These are phyloP conservation scores for Chalcosyrphus nemorum DNA, from an alignment of 2,888 invertebrate species.

Conservation along the genomic window DNA sequence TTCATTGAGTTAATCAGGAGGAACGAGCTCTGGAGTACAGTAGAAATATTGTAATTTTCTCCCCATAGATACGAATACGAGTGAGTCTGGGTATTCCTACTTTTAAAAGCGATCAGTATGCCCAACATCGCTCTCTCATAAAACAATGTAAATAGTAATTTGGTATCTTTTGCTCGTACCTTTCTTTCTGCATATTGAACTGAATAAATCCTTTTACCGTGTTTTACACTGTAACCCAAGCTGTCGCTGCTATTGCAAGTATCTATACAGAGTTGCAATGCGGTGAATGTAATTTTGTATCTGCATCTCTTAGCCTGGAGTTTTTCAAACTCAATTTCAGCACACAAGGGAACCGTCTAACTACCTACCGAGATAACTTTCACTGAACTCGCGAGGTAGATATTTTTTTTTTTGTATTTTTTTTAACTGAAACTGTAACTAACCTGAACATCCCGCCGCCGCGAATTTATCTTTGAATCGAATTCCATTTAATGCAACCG, in stretches of 20 bases:
- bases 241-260: background rate
- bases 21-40: conserved; percentile 39
- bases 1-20: conserved; percentile 66
- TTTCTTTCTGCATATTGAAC: conserved; percentile 24
- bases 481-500: conserved; percentile 55
- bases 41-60: conserved; percentile 57
- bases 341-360: conserved; percentile 59
- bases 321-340: conserved; percentile 54
- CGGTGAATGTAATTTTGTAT: conserved; percentile 63
- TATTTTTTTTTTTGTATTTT: conserved; percentile 2
- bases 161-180: conserved; percentile 8
- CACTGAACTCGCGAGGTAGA: conserved; percentile 46
- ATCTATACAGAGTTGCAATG: conserved; percentile 36
- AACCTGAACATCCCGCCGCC: conserved; percentile 40
- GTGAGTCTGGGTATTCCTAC: no score
- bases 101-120: conserved; percentile 28
- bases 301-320: conserved; percentile 51
- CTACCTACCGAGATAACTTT: conserved; percentile 51
- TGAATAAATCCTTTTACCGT: conserved; percentile 28
- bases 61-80: no score
- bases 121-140: conserved; percentile 1
- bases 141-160: conserved; percentile 54
- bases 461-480: conserved; percentile 59
- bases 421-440: conserved; percentile 44
- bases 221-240: conserved; percentile 3